Base-by-base conservation (phyloP, 2,888 invertebrate genomes). In the Hyposoter didymator region DNA sequence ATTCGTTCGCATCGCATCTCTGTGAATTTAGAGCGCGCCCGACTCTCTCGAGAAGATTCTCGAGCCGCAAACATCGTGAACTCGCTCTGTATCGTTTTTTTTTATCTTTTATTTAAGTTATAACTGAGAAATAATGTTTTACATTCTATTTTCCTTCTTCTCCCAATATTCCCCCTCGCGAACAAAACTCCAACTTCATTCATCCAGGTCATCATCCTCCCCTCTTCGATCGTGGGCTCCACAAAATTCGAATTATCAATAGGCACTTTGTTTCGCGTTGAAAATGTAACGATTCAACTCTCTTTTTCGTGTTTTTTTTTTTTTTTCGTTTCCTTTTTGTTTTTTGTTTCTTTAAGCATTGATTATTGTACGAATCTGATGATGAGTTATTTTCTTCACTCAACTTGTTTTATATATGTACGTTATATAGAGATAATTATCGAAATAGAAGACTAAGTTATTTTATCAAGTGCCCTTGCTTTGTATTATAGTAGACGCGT, bases 401-500 rank as follows among this genome's bases (percentile, higher is more conserved):
- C 92, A 90, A 92, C 92, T 93, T 93, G 91, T 93, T 92, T 92
- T 92, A 93, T 93, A 93, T 93, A 92, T 93, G 92, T 93, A 92
- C 90, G 93, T 93, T 93, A 93, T 92, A 92, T 92, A 93, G 92
- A 92, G 91, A 93, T 93, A 92, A 93, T 92, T 93, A 93, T 92
- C 91, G 70, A 92, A 93, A 95, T 94, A 95, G 94, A 94, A 93
- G 93, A 94, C 93, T 94, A 95, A 95, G 95, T 95, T 95, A 95
- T 95, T 95, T 95, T 95, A 95, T 94, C 93, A 95, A 95, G 95
- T 95, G 95, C 94, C 95, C 95, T 95, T 95, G 95, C 95, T 95
- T 95, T 95, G 95, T 95, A 95, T 94, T 94, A 95, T 95, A 95
- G 94, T 87, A 83, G 87, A 72, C 93, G 93, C 92, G 90, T 93